Evolutionary conservation across 2,113 vertebrate species (phyloP).

Genomic region (Plecturocebus donacophilus): DNA sequence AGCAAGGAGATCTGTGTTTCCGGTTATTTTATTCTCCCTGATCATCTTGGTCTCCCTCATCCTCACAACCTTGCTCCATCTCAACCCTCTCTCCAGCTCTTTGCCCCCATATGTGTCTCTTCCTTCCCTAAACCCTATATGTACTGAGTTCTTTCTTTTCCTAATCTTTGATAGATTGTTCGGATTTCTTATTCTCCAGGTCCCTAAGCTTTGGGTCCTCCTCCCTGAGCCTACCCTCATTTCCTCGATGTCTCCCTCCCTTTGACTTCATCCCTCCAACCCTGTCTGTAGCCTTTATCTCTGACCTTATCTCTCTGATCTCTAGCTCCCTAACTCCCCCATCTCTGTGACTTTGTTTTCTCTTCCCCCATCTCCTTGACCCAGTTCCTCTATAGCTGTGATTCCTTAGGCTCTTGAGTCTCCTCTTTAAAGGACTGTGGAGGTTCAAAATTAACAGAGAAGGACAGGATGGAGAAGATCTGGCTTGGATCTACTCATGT

Average conservation of each 20-base stretch:
- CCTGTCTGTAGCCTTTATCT: not conserved
- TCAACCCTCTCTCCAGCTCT: not conserved
- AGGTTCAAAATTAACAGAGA: constrained; percentile 1
- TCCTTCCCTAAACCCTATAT: not conserved
- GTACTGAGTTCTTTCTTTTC: not conserved
- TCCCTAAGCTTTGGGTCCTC: not conserved
- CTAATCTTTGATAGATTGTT: not conserved
- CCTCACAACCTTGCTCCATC: not conserved
- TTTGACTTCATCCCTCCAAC: not conserved
- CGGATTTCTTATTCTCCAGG: not conserved
- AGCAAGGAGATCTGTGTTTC: not conserved
- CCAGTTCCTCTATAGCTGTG: constrained; percentile 4
- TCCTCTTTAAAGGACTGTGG: not conserved
- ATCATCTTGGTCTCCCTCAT: too few species aligned
- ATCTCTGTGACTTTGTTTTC: not conserved
- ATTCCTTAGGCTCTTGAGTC: not conserved
- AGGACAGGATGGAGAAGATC: not conserved
- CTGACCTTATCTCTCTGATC: not conserved
- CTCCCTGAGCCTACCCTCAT: too few species aligned
- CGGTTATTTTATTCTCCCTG: not conserved
- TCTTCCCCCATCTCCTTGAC: not conserved
- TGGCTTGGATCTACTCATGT: not conserved
- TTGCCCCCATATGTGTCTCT: not conserved
- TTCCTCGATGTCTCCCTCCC: not conserved
- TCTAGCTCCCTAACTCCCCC: not conserved